Percentiles rank a stretch among this genome's conserved stretches.
Conservation (phyloP, 1,140 invertebrate genomes). For the Glossosoma conforme region DNA sequence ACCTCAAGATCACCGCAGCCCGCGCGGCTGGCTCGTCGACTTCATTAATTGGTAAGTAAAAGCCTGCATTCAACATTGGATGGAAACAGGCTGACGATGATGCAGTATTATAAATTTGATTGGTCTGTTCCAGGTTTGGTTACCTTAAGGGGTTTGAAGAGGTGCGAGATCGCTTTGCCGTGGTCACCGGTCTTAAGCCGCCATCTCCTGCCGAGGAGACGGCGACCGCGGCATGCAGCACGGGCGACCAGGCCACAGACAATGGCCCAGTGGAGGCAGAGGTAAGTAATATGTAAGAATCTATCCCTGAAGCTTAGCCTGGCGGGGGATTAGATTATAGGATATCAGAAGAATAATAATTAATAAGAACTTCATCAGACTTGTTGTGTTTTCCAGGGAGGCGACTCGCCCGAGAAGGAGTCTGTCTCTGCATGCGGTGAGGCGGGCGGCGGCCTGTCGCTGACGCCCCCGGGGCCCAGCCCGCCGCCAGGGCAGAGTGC, state of each 20-base stretch:
- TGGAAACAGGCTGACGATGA: too few species aligned
- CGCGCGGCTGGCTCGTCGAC: slow-evolving; percentile 92
- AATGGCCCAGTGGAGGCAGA: slow-evolving; percentile 22
- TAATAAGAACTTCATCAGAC: too few species aligned
- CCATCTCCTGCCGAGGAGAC: slow-evolving; percentile 44
- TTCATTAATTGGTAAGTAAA: slow-evolving; percentile 77
- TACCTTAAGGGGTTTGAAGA: slow-evolving; percentile 83
- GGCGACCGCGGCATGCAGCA: slow-evolving; percentile 8
- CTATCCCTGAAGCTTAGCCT: background rate
- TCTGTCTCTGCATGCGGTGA: slow-evolving; percentile 2
- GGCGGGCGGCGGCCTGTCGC: background rate
- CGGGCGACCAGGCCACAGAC: slow-evolving; percentile 13
- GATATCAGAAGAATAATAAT: background rate
- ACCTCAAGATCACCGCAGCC: slow-evolving; percentile 68
- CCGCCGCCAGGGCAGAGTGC: background rate
- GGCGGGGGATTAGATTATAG: background rate
- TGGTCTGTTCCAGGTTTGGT: slow-evolving; percentile 67
- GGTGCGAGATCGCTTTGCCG: slow-evolving; percentile 79
- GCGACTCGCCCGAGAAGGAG: background rate
- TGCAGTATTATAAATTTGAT: too few species aligned
- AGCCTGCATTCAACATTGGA: too few species aligned
- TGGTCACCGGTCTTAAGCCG: slow-evolving; percentile 38
- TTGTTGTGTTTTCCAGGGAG: background rate
- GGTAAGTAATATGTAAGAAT: slow-evolving; percentile 1
- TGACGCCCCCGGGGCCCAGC: background rate